Conservation (phyloP, 1,140 invertebrate species). For the Cydia splendana region DNA sequence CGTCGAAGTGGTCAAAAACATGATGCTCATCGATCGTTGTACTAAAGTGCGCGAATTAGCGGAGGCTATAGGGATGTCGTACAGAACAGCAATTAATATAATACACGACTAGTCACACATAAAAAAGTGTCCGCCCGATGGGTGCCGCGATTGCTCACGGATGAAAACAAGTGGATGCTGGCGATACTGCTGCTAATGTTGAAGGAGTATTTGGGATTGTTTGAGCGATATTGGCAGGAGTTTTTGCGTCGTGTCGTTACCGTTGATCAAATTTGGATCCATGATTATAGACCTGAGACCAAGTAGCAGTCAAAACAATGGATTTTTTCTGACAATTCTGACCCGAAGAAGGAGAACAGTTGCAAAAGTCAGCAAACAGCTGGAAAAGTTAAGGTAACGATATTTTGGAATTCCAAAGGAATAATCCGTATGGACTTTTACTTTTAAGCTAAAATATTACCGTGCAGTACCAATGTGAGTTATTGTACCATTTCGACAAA, state of each 20-base stretch:
- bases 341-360: constrained; percentile 51
- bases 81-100: no score
- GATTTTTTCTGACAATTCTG: constrained; percentile 42
- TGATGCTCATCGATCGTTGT: neutral
- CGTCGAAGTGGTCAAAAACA: neutral
- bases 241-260: constrained; percentile 55
- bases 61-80: neutral
- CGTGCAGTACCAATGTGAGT: no score
- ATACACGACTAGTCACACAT: neutral
- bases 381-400: constrained; percentile 48
- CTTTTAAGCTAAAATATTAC: neutral
- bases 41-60: neutral
- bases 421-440: constrained; percentile 32
- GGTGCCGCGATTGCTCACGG: no score
- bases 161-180: no score
- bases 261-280: constrained; percentile 67
- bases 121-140: neutral
- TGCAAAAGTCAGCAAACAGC: constrained; percentile 50
- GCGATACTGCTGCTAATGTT: constrained; percentile 21
- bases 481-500: no score
- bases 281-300: no score
- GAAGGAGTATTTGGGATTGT: constrained; percentile 52
- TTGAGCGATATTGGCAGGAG: constrained; percentile 55
- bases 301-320: constrained; percentile 55
- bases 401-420: neutral